Evolutionary conservation across 37 sponge, comb jelly and placozoan genomes (phyloP).

Genomic region (Beroe ovata): DNA sequence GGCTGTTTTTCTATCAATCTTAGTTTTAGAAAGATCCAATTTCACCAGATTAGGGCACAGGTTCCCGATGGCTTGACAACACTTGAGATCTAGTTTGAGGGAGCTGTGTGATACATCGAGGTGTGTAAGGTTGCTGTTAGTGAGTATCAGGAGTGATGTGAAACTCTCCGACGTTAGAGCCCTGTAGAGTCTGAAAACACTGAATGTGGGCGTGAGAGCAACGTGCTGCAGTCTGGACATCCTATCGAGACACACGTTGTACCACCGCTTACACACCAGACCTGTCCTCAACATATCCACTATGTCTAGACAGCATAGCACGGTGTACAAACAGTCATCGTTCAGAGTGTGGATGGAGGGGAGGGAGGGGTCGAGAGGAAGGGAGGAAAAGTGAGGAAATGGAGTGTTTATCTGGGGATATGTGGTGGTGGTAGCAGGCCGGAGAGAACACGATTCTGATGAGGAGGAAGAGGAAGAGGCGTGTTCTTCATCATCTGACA

Average conservation of each 20-base stretch:
- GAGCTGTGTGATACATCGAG: slow-evolving; percentile 32
- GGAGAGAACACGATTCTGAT: too few relatives aligned
- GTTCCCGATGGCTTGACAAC: not conserved
- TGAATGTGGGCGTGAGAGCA: slow-evolving; percentile 27
- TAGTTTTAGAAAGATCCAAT: slow-evolving; percentile 5
- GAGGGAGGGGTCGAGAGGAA: not conserved
- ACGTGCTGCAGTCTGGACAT: not conserved
- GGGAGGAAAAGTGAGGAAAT: not conserved
- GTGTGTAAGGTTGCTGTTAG: not conserved
- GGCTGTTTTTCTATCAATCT: slow-evolving; percentile 3
- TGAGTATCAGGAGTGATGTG: not conserved
- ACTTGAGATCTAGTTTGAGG: not conserved
- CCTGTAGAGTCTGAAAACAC: slow-evolving; percentile 47
- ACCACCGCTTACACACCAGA: slow-evolving; percentile 46
- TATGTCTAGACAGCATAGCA: not conserved
- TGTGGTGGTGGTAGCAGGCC: too few relatives aligned
- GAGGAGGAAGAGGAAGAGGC: too few relatives aligned
- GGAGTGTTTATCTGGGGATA: not conserved
- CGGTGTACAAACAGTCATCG: slow-evolving; percentile 2
- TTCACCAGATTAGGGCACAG: not conserved
- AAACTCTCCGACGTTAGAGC: not conserved
- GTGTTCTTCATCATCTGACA: too few relatives aligned
- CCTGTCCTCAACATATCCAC: not conserved
- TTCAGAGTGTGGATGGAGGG: slow-evolving; percentile 6
- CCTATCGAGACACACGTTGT: slow-evolving; percentile 18